These are phyloP conservation scores for Brotogeris chrysoptera DNA, from an alignment of 2,797 vertebrate species.

Conservation along the genomic window DNA sequence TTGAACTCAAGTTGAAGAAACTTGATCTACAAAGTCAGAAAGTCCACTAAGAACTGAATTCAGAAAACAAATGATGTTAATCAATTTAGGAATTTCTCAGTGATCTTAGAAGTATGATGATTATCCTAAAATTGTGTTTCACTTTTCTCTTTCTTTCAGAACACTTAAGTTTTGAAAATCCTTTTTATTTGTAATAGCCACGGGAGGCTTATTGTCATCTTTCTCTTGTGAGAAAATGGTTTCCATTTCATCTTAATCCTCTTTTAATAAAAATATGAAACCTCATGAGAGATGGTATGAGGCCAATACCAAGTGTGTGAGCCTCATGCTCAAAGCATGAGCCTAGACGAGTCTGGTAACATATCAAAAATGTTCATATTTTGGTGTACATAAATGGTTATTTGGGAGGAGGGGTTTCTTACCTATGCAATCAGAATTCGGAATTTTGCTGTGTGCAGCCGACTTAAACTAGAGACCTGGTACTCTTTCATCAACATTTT, in stretches of 20 bases:
- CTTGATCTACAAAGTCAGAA: neutral
- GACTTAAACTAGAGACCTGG: neutral
- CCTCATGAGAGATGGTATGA: neutral
- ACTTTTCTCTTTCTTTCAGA: neutral
- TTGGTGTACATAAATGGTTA: neutral
- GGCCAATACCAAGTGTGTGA: neutral
- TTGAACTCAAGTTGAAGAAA: neutral
- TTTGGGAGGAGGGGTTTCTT: neutral
- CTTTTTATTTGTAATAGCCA: neutral
- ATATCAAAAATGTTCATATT: neutral
- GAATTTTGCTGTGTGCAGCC: neutral
- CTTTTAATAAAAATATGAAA: neutral
- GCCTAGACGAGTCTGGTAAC: neutral
- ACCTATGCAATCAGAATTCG: neutral
- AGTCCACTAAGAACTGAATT: neutral
- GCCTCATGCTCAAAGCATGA: accelerated
- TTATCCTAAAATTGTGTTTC: neutral
- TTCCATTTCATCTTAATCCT: neutral
- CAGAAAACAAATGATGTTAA: neutral
- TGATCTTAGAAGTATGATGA: neutral
- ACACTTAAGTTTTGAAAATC: neutral
- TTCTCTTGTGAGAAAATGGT: neutral
- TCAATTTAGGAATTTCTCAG: neutral
- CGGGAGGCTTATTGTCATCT: neutral
- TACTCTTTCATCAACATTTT: neutral